These are phyloP conservation scores for Gobio gobio DNA, from an alignment of 2,113 vertebrate species.

Conservation along the genomic window DNA sequence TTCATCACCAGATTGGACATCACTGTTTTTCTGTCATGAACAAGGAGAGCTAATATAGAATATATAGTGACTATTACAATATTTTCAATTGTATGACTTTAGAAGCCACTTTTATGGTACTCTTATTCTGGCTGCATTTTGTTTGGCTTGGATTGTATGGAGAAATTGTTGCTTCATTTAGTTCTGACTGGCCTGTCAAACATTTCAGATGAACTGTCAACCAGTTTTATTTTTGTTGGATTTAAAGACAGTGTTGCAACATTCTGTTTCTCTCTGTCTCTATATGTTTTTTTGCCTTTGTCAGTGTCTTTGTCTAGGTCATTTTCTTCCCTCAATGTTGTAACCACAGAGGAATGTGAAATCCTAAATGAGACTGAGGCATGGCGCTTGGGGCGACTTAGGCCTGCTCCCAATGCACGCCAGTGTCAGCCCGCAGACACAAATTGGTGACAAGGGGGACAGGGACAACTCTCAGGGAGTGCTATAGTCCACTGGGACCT, in stretches of 20 bases:
- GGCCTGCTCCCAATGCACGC: conserved; percentile 10
- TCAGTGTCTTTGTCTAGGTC: background rate
- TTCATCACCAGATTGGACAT: background rate
- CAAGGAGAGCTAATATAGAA: background rate
- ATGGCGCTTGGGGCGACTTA: background rate
- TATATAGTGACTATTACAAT: background rate
- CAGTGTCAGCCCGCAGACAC: conserved; percentile 44
- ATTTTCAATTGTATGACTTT: background rate
- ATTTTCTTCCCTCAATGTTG: conserved; percentile 2
- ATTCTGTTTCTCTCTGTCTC: background rate
- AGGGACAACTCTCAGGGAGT: conserved; percentile 16
- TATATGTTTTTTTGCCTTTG: background rate
- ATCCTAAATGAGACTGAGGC: conserved; percentile 35
- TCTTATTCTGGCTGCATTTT: background rate
- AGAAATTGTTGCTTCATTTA: background rate
- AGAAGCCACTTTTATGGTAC: background rate
- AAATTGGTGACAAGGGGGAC: conserved; percentile 41
- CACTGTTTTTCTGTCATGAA: background rate
- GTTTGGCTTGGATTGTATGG: background rate
- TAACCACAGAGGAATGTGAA: conserved; percentile 30
- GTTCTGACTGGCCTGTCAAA: background rate
- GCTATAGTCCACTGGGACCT: conserved; percentile 24
- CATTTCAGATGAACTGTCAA: background rate
- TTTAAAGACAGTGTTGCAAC: background rate
- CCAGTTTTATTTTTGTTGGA: background rate